These are phyloP conservation scores for Malaclemys terrapin DNA, from an alignment of 2,113 vertebrate species.

Conservation along the genomic window DNA sequence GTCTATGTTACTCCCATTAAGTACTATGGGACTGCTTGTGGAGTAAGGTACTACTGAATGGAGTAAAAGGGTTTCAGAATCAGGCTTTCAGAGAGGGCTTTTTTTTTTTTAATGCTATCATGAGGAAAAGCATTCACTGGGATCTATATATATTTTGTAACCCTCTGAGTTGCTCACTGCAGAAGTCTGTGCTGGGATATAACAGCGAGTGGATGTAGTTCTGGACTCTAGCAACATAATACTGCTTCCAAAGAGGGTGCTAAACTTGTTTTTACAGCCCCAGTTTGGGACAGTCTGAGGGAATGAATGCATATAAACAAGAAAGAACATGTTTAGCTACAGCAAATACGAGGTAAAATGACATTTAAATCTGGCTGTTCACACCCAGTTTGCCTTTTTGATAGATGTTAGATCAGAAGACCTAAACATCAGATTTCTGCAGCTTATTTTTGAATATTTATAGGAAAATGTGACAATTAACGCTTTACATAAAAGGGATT, in stretches of 20 bases:
- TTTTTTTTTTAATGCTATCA: not conserved
- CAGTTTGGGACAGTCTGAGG: accelerated
- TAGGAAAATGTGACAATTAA: accelerated
- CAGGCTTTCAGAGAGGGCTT: accelerated
- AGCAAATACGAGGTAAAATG: not conserved
- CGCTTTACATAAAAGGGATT: not conserved
- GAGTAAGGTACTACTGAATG: accelerated
- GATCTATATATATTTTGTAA: not conserved
- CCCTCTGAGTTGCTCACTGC: accelerated
- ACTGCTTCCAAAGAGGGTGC: not conserved
- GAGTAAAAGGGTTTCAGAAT: accelerated
- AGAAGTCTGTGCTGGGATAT: accelerated
- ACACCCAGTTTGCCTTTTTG: accelerated
- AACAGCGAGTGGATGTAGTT: accelerated
- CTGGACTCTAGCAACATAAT: accelerated
- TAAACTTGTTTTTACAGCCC: not conserved
- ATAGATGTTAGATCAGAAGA: not conserved
- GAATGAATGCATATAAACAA: accelerated
- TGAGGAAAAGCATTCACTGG: not conserved
- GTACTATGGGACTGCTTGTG: not conserved
- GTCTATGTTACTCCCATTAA: not conserved
- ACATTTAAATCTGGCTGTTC: not conserved
- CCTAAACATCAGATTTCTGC: accelerated
- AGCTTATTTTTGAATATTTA: not conserved
- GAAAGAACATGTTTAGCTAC: accelerated